Conservation (phyloP, 2,797 vertebrate species). For the Pseudochirops corinnae region DNA sequence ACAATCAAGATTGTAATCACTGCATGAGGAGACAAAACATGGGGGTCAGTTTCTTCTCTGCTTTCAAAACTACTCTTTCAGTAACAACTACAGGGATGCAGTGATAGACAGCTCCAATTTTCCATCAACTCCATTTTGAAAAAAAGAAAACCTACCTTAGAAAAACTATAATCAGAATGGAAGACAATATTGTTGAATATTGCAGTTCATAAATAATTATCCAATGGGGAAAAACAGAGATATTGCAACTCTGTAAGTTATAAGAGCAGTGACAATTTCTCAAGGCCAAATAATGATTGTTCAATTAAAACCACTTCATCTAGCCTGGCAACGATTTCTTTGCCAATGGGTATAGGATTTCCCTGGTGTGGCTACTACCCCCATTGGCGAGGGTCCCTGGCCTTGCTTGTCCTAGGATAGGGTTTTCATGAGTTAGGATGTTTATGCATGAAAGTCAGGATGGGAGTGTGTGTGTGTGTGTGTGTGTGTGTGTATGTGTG, state of each 20-base stretch:
- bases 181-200: conserved; percentile 16
- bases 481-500: neutral
- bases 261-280: neutral
- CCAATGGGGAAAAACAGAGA: neutral
- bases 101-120: neutral
- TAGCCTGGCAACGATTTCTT: neutral
- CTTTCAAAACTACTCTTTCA: conserved; percentile 41
- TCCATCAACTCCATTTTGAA: conserved; percentile 21
- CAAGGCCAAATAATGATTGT: neutral
- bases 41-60: conserved; percentile 13
- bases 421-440: neutral
- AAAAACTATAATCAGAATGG: conserved; percentile 14
- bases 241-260: neutral
- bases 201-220: conserved; percentile 23
- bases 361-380: neutral
- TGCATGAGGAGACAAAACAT: conserved; percentile 76
- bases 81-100: conserved; percentile 1
- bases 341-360: neutral
- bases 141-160: neutral
- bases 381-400: neutral
- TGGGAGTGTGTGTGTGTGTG: neutral
- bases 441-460: neutral
- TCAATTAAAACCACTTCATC: neutral
- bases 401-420: neutral
- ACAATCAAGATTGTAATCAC: conserved; percentile 94